Conservation (phyloP, 2,113 vertebrate species). For the Seriola dumerili region DNA sequence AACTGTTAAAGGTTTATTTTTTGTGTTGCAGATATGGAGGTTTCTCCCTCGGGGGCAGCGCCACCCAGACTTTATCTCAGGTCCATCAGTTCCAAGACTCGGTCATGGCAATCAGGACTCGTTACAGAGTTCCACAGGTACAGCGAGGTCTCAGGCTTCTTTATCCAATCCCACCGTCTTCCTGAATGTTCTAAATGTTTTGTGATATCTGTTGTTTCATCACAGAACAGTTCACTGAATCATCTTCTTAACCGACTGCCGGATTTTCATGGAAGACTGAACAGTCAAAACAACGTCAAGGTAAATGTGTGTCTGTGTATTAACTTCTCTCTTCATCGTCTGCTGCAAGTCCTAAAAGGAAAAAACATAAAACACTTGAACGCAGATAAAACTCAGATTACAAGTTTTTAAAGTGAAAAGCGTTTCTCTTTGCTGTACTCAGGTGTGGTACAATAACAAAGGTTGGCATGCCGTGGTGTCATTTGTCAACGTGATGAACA, state of each 20-base stretch:
- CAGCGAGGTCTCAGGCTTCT: not conserved
- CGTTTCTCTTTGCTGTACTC: conserved; percentile 44
- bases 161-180: not conserved
- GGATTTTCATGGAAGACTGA: conserved; percentile 78
- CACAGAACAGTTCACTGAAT: conserved; percentile 85
- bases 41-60: conserved; percentile 87
- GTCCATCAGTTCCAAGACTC: conserved; percentile 68
- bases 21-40: conserved; percentile 88
- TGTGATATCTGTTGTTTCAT: conserved; percentile 10
- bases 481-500: conserved; percentile 91
- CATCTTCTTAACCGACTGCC: conserved; percentile 84
- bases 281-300: conserved; percentile 87
- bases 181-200: not conserved
- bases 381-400: not conserved
- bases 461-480: conserved; percentile 94
- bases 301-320: conserved; percentile 67
- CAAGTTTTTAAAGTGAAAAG: not conserved
- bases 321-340: not conserved
- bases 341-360: not conserved
- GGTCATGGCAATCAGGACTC: conserved; percentile 75
- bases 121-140: conserved; percentile 82
- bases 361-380: not conserved
- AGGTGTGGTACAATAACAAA: conserved; percentile 98
- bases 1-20: not conserved
- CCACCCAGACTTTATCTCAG: conserved; percentile 70